These are phyloP conservation scores for Heliornis fulica DNA, from an alignment of 2,113 vertebrate species.

Conservation along the genomic window DNA sequence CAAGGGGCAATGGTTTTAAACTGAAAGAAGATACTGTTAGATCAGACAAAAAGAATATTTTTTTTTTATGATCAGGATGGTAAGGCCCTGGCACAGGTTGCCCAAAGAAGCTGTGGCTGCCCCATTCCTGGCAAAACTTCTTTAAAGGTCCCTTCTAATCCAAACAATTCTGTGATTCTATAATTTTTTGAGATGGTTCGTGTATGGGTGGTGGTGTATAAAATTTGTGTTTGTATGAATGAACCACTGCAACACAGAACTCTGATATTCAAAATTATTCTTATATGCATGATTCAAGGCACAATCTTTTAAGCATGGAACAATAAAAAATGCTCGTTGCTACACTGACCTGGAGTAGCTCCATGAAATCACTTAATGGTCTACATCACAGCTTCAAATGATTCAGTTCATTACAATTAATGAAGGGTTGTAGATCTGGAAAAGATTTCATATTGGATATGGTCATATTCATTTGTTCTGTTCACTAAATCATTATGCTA, in stretches of 20 bases:
- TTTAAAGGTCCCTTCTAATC: background rate
- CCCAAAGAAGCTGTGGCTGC: background rate
- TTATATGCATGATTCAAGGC: background rate
- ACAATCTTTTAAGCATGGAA: background rate
- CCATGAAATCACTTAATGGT: constrained; percentile 54
- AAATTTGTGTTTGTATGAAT: background rate
- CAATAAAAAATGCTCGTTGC: background rate
- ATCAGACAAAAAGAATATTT: background rate
- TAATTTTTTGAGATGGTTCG: background rate
- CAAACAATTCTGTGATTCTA: accelerated
- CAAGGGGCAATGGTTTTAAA: background rate
- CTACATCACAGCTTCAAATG: constrained; percentile 32
- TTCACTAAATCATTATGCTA: constrained; percentile 45
- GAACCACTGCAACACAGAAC: background rate
- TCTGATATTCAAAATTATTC: background rate
- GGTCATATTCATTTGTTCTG: constrained; percentile 33
- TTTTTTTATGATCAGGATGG: background rate
- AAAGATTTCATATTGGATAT: constrained; percentile 44
- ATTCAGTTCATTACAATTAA: constrained; percentile 64
- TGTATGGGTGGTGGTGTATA: background rate
- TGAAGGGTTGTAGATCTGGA: constrained; percentile 37
- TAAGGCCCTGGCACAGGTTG: background rate
- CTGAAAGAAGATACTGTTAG: background rate
- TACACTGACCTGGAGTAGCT: background rate
- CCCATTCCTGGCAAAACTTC: background rate